These are phyloP conservation scores for Atractosteus spatula DNA, from an alignment of 2,113 vertebrate species.

Conservation along the genomic window DNA sequence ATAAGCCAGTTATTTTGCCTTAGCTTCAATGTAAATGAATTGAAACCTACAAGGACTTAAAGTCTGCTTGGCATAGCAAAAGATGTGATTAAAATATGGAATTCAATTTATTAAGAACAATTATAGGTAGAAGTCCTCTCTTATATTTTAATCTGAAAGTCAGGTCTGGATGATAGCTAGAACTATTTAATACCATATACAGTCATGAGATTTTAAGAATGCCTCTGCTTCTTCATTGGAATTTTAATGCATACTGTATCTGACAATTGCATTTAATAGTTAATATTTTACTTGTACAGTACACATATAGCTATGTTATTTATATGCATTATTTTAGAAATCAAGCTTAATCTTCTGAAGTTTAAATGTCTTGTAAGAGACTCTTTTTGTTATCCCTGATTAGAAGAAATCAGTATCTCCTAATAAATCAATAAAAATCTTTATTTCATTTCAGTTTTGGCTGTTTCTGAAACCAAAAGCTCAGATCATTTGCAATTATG, in stretches of 20 bases:
- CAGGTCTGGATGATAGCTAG: constrained; percentile 19
- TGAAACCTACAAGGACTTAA: background rate
- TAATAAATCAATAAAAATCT: no score
- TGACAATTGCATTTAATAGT: background rate
- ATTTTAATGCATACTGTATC: background rate
- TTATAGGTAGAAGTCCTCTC: constrained; percentile 21
- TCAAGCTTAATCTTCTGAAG: no score
- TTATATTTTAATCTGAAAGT: constrained; percentile 29
- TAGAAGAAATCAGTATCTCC: no score
- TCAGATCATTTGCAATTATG: no score
- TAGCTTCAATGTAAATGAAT: constrained; percentile 11
- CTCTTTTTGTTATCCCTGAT: no score
- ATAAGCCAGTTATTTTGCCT: constrained; percentile 31
- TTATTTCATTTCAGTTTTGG: no score
- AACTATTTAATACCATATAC: constrained; percentile 20
- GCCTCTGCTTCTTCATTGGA: background rate
- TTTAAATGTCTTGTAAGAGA: no score
- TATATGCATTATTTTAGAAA: no score
- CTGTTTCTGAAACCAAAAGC: no score
- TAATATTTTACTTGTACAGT: background rate
- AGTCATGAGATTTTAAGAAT: constrained; percentile 11
- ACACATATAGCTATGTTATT: background rate
- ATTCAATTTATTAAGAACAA: constrained; percentile 11
- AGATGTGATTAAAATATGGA: constrained; percentile 41
- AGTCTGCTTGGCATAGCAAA: constrained; percentile 16